Evolutionary conservation across 2,113 vertebrate genomes (phyloP), one percentile per base, ranked within the genome.

Genomic region (Tachysurus fulvidraco): DNA sequence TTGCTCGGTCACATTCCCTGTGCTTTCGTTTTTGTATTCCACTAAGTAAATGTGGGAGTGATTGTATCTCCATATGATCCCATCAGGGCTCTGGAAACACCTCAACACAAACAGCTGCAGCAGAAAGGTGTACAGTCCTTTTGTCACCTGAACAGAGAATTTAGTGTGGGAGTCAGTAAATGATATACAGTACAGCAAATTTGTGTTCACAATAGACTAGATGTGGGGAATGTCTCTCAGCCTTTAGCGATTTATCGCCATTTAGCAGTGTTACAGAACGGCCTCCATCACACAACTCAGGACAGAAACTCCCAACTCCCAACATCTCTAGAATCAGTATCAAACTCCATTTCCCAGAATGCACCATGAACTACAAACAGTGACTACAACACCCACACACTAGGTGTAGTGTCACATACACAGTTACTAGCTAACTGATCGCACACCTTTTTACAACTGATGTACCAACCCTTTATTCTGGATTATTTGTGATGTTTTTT

Each of bases 81-180:
- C 87, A 44, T 90, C 85, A 65, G 89, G 69, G 30, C 85, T 87
- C 77, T 90, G 87, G 54, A 90, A 88, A 77, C 89, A 85, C 87
- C 89, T 90, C 67, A 90, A 23, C 7, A 88, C 87, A 90, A 90
- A 88, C 25, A 90, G 85, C 44, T 90, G 89, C 17, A 90, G 85
- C 62, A 90, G 85, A 60, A 90, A 90, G 2, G 46, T 88, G 71
- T 88, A 90, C 52, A 90, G 62, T 28, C 89, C 89, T 85, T 85
- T 88, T 41, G 89, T 84, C 12, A 90, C 89, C 89, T 90, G 28
- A 59, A 81, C 21, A 84, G 0, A 52, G 55, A 50, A 55, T 78
- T 17, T 17, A 25, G 73, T 77, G 13, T 28, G 73, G 52, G 7
- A 14, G n/a, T 25, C 12, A 77, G 73, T 1, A 25, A 52, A 16